Evolutionary conservation across 2,888 invertebrate genomes (phyloP).

Genomic region (Calliphora vomitoria): DNA sequence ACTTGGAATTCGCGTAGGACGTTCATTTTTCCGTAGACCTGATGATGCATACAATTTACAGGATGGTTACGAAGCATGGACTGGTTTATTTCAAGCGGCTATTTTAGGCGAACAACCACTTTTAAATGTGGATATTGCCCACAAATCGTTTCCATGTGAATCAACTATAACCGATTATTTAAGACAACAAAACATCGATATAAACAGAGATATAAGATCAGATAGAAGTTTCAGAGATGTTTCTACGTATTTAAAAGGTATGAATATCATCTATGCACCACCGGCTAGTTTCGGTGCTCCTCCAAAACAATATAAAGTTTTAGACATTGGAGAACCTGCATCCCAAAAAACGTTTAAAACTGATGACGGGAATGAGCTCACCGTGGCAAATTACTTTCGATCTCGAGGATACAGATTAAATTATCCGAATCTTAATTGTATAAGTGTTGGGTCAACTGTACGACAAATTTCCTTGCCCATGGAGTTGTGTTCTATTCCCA

Average conservation of each 20-base stretch:
- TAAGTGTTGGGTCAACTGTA: constrained; percentile 91
- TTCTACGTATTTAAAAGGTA: constrained; percentile 76
- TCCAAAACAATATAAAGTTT: constrained; percentile 78
- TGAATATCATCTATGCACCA: constrained; percentile 80
- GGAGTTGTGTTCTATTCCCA: constrained; percentile 92
- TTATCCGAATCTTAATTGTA: constrained; percentile 91
- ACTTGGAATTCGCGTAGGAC: constrained; percentile 81
- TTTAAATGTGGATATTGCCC: constrained; percentile 95
- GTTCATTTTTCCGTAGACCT: constrained; percentile 91
- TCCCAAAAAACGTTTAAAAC: constrained; percentile 81
- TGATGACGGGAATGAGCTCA: constrained; percentile 79
- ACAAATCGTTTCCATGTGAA: constrained; percentile 90
- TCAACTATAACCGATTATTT: constrained; percentile 85
- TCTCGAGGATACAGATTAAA: constrained; percentile 81
- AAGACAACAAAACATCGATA: constrained; percentile 61
- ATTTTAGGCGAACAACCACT: constrained; percentile 94
- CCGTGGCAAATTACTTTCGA: constrained; percentile 83
- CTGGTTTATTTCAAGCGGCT: constrained; percentile 96
- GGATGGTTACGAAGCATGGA: constrained; percentile 95
- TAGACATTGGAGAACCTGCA: constrained; percentile 80
- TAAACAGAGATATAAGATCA: neutral
- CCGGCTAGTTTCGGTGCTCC: constrained; percentile 77
- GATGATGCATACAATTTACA: constrained; percentile 86
- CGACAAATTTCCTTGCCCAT: constrained; percentile 92
- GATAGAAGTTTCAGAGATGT: neutral